Percentiles rank a stretch among this genome's conserved stretches.
Conservation (phyloP, 2,888 invertebrate genomes). For the Ophioninae sp. region DNA sequence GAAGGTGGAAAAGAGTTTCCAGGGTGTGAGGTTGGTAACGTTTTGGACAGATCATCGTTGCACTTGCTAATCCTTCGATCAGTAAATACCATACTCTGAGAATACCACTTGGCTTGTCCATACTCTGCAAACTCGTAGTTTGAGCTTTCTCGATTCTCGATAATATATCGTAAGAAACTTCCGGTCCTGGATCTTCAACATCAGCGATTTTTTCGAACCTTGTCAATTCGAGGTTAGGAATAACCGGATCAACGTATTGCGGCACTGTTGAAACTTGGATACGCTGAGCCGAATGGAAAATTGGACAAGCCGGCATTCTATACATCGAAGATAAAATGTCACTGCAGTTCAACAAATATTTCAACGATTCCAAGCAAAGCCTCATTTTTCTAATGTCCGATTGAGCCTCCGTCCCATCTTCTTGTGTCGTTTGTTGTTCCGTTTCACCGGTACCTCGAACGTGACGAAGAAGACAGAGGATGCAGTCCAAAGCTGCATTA, state of each 20-base stretch:
- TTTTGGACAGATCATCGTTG: conserved; percentile 90
- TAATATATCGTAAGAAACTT: conserved; percentile 86
- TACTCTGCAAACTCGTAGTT: conserved; percentile 84
- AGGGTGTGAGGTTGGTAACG: conserved; percentile 92
- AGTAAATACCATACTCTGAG: conserved; percentile 95
- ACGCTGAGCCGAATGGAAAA: conserved; percentile 93
- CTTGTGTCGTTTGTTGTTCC: conserved; percentile 73
- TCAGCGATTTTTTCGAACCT: conserved; percentile 85
- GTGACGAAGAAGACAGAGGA: conserved; percentile 92
- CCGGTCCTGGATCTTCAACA: conserved; percentile 85
- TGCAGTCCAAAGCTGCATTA: conserved; percentile 96
- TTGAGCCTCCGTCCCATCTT: conserved; percentile 60
- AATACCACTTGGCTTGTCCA: conserved; percentile 91
- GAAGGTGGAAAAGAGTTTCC: conserved; percentile 92
- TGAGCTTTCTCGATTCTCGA: conserved; percentile 82
- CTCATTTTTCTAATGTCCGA: conserved; percentile 77
- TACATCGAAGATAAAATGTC: conserved; percentile 95
- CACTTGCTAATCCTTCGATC: conserved; percentile 92
- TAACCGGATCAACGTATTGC: conserved; percentile 92
- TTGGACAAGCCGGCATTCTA: conserved; percentile 96
- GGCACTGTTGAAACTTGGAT: conserved; percentile 90
- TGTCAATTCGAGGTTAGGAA: conserved; percentile 89
- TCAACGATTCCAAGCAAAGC: conserved; percentile 90
- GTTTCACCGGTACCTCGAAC: conserved; percentile 88
- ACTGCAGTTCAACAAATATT: conserved; percentile 92